Conservation (phyloP, 2,113 vertebrate species). For the Sisor rabdophorus region DNA sequence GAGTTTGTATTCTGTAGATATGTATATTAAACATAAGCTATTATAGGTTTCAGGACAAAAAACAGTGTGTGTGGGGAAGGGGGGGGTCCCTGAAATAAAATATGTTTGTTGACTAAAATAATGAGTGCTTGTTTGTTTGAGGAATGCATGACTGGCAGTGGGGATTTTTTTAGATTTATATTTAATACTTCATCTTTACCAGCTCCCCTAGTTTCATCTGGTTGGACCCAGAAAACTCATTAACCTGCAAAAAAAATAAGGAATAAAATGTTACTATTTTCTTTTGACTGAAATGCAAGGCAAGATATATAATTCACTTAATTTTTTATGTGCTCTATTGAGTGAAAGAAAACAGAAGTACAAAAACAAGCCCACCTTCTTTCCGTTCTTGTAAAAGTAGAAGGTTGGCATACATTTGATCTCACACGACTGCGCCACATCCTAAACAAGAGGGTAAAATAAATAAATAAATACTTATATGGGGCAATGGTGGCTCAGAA, state of each 20-base stretch:
- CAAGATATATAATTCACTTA: not conserved
- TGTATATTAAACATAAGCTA: conserved; percentile 25
- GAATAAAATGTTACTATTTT: not conserved
- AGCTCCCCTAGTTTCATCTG: conserved; percentile 41
- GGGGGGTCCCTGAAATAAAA: no score
- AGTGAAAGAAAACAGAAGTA: not conserved
- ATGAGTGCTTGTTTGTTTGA: not conserved
- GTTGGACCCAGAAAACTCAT: conserved; percentile 53
- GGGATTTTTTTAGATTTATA: not conserved
- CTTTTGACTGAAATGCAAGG: not conserved
- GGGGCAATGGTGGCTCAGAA: no score
- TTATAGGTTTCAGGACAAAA: not conserved
- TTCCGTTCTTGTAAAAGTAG: conserved; percentile 77
- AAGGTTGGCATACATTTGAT: conserved; percentile 87
- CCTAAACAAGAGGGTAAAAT: conserved; percentile 57
- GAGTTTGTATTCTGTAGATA: not conserved
- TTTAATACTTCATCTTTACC: conserved; percentile 39
- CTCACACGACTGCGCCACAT: conserved; percentile 74
- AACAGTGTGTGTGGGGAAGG: no score
- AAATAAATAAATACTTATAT: no score
- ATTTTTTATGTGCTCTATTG: not conserved
- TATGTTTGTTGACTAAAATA: not conserved
- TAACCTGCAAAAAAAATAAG: conserved; percentile 36
- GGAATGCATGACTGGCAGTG: not conserved
- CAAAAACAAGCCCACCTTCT: conserved; percentile 67